Percentiles rank a stretch among this genome's conserved stretches.
These are phyloP conservation scores for Apoda limacodes DNA, from an alignment of 2,888 invertebrate species.

Conservation along the genomic window DNA sequence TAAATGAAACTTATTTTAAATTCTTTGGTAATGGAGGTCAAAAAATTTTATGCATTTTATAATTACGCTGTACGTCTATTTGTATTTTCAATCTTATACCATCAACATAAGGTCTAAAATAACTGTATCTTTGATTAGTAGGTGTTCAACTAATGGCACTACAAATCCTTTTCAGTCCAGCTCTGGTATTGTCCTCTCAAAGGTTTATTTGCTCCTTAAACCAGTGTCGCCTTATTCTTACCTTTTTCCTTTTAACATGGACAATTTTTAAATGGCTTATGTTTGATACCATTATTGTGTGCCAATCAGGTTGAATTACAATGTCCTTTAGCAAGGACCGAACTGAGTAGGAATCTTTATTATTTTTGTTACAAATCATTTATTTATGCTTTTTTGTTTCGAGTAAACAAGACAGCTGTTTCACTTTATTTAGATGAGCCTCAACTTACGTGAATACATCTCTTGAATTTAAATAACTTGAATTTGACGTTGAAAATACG, in stretches of 20 bases:
- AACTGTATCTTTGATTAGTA: slow-evolving; percentile 1
- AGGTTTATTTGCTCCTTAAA: slow-evolving; percentile 56
- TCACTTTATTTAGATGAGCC: slow-evolving; percentile 55
- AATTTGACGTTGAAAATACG: slow-evolving; percentile 32
- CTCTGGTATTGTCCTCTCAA: slow-evolving; percentile 56
- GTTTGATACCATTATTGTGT: slow-evolving; percentile 70
- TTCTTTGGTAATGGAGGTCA: no score
- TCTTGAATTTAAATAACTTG: slow-evolving; percentile 47
- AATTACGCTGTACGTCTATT: no score
- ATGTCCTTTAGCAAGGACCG: slow-evolving; percentile 63
- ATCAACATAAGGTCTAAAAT: slow-evolving; percentile 14
- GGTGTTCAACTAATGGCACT: slow-evolving; percentile 55
- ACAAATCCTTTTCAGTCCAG: slow-evolving; percentile 57
- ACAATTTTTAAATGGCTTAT: slow-evolving; percentile 68
- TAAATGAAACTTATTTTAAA: no score
- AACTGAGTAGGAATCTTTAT: slow-evolving; percentile 55
- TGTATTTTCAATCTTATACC: no score
- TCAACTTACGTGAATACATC: slow-evolving; percentile 30
- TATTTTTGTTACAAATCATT: slow-evolving; percentile 59
- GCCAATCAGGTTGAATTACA: slow-evolving; percentile 69
- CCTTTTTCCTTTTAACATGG: slow-evolving; percentile 60
- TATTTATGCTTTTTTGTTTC: slow-evolving; percentile 50
- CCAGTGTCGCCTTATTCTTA: slow-evolving; percentile 40
- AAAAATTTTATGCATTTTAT: no score
- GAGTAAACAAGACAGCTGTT: slow-evolving; percentile 55